Base-by-base conservation (phyloP, 2,113 vertebrate genomes). In the Pomatostomus ruficeps region DNA sequence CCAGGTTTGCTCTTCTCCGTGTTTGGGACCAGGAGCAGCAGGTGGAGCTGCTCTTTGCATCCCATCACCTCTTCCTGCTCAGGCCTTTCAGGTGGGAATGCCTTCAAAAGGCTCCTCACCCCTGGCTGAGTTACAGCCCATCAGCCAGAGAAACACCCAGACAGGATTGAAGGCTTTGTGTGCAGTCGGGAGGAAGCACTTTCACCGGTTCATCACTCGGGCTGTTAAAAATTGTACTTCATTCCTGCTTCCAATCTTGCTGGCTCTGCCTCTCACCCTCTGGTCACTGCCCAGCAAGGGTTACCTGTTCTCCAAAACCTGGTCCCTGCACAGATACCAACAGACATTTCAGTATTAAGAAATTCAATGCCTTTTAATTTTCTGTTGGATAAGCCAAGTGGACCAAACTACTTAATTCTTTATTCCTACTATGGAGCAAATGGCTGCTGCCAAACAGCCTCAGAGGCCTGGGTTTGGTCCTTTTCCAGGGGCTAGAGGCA, bases 61-160 rank as follows among this genome's bases (percentile, higher is more conserved):
- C 51, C 49, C 45, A 10, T 19, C 35, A 45, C 55, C 45, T 75
- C 51, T 85, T 19, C 59, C 26, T 24, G 1, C 54, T 70, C 51
- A 58, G 59, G 38, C 19, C n/a, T 92, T 87, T 95, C 67, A 63
- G 67, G 73, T 55, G 42, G n/a, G 81, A 65, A 23, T 52, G 45
- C 28, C 66, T 81, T 84, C 80, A 91, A 43, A 65, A 76, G 36
- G 36, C 67, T 91, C 33, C 0, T 75, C 88, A 87, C 42, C 78
- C 79, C 87, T 62, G 74, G 21, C 36, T 89, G 66, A 85, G 70
- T 82, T 87, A 31, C 57, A 85, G 33, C 10, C 54, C 5, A 25
- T 73, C 77, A 58, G 85, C 24, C 83, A 93, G 70, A 28, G 82
- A 75, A 96, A 70, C 67, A 83, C 26, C 58, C 71, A 83, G 73